These are phyloP conservation scores for Smithornis capensis DNA, from an alignment of 2,113 vertebrate species.

Conservation along the genomic window DNA sequence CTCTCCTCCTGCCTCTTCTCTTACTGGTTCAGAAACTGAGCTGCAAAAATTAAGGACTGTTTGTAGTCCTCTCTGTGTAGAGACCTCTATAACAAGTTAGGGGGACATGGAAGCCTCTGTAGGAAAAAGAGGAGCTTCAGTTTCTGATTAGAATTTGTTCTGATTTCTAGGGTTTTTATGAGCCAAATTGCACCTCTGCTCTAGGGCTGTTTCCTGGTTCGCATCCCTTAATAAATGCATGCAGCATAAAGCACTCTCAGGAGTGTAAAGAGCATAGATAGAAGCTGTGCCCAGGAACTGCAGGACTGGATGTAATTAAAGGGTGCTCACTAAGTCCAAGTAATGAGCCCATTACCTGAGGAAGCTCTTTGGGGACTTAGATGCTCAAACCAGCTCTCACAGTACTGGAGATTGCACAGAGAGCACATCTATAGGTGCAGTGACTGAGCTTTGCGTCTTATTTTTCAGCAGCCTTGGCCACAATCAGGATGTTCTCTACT, in stretches of 20 bases:
- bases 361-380: background rate
- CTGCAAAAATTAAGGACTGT: background rate
- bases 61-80: background rate
- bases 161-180: background rate
- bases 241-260: background rate
- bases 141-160: background rate
- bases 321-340: background rate
- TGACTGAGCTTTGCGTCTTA: background rate
- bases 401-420: background rate
- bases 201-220: background rate
- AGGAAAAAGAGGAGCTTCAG: background rate
- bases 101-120: background rate
- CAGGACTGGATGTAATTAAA: constrained; percentile 7
- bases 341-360: background rate
- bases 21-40: background rate
- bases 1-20: constrained; percentile 2
- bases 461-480: background rate
- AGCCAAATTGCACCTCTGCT: background rate
- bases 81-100: background rate
- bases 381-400: background rate
- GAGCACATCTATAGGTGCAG: background rate
- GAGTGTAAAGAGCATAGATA: background rate
- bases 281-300: background rate
- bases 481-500: background rate
- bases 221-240: background rate